Conservation (phyloP, 1,140 invertebrate genomes). For the Anastrepha ludens region DNA sequence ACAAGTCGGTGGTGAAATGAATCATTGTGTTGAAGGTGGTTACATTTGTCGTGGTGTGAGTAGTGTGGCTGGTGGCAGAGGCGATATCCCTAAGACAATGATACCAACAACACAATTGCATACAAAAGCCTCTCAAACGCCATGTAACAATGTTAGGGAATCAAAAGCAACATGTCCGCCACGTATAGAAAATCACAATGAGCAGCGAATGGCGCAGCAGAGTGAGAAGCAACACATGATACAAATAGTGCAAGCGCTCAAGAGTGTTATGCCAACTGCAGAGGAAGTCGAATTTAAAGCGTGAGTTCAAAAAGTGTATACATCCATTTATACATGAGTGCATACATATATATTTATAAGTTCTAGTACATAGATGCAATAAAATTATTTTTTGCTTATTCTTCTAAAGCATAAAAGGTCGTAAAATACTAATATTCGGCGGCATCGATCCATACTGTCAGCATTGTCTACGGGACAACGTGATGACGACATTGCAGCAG, state of each 20-base stretch:
- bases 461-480: slow-evolving; percentile 46
- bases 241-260: not conserved
- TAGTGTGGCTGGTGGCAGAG: not conserved
- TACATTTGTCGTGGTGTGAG: not conserved
- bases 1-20: not conserved
- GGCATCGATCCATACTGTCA: slow-evolving; percentile 55
- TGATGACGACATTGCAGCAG: slow-evolving; percentile 28
- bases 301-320: not conserved
- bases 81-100: not conserved
- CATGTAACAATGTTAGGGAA: not conserved
- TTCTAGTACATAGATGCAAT: too few species aligned
- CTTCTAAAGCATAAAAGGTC: slow-evolving; percentile 49
- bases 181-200: not conserved
- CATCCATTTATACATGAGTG: too few species aligned
- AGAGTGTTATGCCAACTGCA: not conserved
- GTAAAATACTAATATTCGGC: slow-evolving; percentile 55
- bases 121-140: slow-evolving; percentile 20
- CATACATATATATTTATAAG: too few species aligned
- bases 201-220: not conserved
- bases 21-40: not conserved
- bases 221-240: slow-evolving; percentile 1
- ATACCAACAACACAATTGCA: not conserved
- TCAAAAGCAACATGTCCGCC: not conserved
- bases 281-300: slow-evolving; percentile 25
- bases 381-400: not conserved